These are phyloP conservation scores for Watsonalla cultraria DNA, from an alignment of 2,888 invertebrate species.

Conservation along the genomic window DNA sequence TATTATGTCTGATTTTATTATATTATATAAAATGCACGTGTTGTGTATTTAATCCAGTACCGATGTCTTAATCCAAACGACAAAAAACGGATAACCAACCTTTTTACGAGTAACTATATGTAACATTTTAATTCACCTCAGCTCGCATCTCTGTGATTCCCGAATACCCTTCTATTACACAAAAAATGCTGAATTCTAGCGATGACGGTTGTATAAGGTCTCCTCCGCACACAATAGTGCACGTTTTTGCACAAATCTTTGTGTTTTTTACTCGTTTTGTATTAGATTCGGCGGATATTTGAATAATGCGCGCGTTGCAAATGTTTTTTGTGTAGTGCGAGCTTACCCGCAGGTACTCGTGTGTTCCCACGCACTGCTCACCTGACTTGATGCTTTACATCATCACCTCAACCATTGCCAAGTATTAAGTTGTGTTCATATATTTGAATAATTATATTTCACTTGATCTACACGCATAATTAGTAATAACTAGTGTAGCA, in stretches of 20 bases:
- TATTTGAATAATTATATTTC: too few relatives aligned
- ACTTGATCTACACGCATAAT: too few relatives aligned
- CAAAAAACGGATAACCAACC: conserved; percentile 43
- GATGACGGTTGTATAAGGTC: conserved; percentile 29
- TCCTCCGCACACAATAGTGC: conserved; percentile 19
- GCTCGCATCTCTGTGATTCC: conserved; percentile 30
- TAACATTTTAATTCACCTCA: conserved; percentile 16
- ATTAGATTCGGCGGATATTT: conserved; percentile 31
- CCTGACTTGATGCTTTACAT: too few relatives aligned
- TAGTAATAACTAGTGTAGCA: too few relatives aligned
- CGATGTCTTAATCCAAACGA: conserved; percentile 18
- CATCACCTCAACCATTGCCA: too few relatives aligned
- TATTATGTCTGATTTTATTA: too few relatives aligned
- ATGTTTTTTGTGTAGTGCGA: conserved; percentile 28
- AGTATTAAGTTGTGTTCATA: too few relatives aligned
- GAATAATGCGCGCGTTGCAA: conserved; percentile 34
- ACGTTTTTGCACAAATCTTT: conserved; percentile 17
- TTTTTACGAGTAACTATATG: conserved; percentile 39
- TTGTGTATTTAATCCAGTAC: not conserved
- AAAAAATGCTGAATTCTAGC: conserved; percentile 26
- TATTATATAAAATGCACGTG: too few relatives aligned
- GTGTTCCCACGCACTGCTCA: not conserved
- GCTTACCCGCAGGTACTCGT: not conserved
- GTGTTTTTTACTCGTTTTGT: conserved; percentile 25
- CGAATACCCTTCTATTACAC: conserved; percentile 38